A percentile compares a stretch with the other conserved stretches of the same genome.
Conservation (phyloP, 2,888 invertebrate genomes). For the Athripsodes cinereus region DNA sequence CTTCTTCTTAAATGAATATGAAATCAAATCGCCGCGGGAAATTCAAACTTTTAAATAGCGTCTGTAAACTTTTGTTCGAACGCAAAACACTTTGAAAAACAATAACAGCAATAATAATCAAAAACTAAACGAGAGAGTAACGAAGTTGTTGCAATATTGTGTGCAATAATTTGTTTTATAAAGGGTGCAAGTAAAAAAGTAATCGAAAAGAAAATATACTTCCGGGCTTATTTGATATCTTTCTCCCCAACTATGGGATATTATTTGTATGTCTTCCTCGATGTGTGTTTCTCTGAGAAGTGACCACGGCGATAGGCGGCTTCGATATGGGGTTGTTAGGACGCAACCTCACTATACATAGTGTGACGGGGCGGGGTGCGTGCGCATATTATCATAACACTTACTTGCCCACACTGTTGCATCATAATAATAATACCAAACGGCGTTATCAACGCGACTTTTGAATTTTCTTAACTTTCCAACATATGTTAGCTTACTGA, state of each 20-base stretch:
- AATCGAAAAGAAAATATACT: constrained; percentile 13
- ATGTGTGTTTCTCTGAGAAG: background rate
- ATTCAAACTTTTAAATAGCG: too few species aligned
- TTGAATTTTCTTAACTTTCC: background rate
- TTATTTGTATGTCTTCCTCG: background rate
- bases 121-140: too few species aligned
- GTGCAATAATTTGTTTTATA: background rate
- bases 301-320: constrained; percentile 14
- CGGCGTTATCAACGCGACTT: background rate
- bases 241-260: background rate
- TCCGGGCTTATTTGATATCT: background rate
- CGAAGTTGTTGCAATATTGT: too few species aligned
- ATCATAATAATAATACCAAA: constrained; percentile 6
- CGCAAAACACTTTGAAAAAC: too few species aligned
- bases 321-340: constrained; percentile 7
- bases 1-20: too few species aligned
- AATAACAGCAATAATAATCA: too few species aligned
- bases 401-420: constrained; percentile 18
- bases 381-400: constrained; percentile 16
- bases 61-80: too few species aligned
- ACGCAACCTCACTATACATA: constrained; percentile 1
- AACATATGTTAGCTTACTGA: background rate
- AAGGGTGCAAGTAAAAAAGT: constrained; percentile 1
- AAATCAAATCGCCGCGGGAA: too few species aligned
- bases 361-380: constrained; percentile 7